Evolutionary conservation across 2,113 vertebrate genomes (phyloP), one percentile per base, ranked within the genome.

Genomic region (Bagarius yarrelli): DNA sequence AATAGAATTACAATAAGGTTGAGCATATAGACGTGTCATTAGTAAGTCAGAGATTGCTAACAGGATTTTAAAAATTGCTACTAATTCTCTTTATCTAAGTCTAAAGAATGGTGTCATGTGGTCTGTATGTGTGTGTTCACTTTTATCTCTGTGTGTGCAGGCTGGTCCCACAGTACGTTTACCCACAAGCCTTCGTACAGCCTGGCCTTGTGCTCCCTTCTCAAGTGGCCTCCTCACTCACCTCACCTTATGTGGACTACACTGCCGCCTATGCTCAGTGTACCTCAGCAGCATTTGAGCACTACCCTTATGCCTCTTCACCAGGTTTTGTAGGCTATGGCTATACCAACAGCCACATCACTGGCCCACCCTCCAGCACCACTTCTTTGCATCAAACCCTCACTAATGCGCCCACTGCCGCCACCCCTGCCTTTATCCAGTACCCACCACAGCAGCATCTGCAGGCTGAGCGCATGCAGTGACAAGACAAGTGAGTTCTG

Each of bases 241-340:
- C 92, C 8, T 95, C 95, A 23, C 95, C 96, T 16, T 99, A 96
- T 90, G 91, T 97, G 36, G 97, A 99, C 90, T 98, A 97, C 91
- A 91, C 92, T 2, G 88, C 96, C 0, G 92, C 94, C 91, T 98
- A 96, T 16, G 88, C 94, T 53, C 96, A 95, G 89, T 99, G 95
- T 82, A 91, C 94, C 77, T 91, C 95, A 2, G 89, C 95, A 52
- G 90, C 95, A 87, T 95, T 97, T 21, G 96, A 98, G 79, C 97
- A 96, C 93, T 97, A 96, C 87, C 96, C 97, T 0, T 98, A 95
- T 13, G 91, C 95, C 9, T 91, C 95, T 69, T 98, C 97, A 0
- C 96, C 96, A 0, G 91, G 95, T 1, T 94, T 96, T 83, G 89
- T 97, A 88, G 94, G 96, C 3, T 95, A 97, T 63, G 87, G 95